These are phyloP conservation scores for Scaptomyza pallida DNA, from an alignment of 1,140 invertebrate species.

Conservation along the genomic window DNA sequence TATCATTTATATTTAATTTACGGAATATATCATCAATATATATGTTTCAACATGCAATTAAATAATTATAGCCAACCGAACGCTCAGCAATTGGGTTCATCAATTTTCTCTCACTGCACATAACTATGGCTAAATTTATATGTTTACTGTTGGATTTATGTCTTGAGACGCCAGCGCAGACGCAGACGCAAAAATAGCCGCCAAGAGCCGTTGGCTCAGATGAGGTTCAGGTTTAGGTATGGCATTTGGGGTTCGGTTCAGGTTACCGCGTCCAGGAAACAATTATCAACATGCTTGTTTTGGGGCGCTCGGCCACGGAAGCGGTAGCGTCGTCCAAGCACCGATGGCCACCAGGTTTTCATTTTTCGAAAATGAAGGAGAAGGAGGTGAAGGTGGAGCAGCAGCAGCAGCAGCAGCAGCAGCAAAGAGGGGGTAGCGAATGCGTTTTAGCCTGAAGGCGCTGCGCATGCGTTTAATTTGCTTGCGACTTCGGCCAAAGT, in stretches of 20 bases:
- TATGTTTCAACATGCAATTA: background rate
- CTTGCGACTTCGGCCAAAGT: conserved; percentile 23
- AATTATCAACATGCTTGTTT: conserved; percentile 80
- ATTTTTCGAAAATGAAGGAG: background rate
- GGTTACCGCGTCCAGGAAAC: conserved; percentile 77
- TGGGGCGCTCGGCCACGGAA: conserved; percentile 58
- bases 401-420: too few species aligned
- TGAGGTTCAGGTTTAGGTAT: conserved; percentile 35
- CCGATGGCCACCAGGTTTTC: conserved; percentile 54
- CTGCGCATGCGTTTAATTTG: conserved; percentile 78
- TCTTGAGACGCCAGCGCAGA: conserved; percentile 69
- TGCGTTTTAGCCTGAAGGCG: conserved; percentile 60
- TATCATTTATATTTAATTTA: too few species aligned
- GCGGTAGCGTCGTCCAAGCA: conserved; percentile 38
- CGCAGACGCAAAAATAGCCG: conserved; percentile 33
- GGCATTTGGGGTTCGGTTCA: conserved; percentile 20
- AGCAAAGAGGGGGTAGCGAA: conserved; percentile 23
- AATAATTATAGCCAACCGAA: background rate
- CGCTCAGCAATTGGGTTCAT: background rate
- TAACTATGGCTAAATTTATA: conserved; percentile 75
- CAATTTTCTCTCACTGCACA: conserved; percentile 48
- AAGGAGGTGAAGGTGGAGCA: background rate
- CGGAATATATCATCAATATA: conserved; percentile 1
- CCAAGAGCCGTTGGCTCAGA: conserved; percentile 52
- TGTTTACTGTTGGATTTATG: conserved; percentile 79